Evolutionary conservation across 1,140 invertebrate species (phyloP), one percentile per base, ranked within the genome.

Genomic region (Drosophila bocki): DNA sequence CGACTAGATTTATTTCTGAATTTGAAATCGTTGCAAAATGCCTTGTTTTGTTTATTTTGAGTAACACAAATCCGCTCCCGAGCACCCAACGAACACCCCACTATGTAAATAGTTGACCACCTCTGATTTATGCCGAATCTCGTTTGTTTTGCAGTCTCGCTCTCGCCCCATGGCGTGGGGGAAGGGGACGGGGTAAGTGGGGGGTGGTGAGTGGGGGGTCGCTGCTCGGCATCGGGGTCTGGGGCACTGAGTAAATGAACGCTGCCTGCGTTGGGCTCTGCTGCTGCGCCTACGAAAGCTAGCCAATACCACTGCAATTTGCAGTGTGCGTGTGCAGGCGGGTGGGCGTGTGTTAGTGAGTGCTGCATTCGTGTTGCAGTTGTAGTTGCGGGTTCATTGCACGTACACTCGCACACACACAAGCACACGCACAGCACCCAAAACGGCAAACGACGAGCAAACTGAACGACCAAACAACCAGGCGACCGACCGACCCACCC

Each of bases 311-410:
- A 59, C 0, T 58, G 51, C 53, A 41, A 7, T 42, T n/a, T 71
- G 35, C 53, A 39, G 35, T 47, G 51, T 33, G 44, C 33, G 41
- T 68, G 45, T 68, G 65, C 44, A 13, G 64, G 64, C 44, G 61
- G 35, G 26, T 60, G 54, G 37, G 56, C 3, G 12, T 13, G 22
- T 9, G 50, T 48, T 35, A 59, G 57, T 44, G 74, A 58, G 71
- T 58, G 70, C 45, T 83, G 74, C 68, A 72, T 53, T 72, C 80
- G 59, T 71, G 54, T 76, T 76, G 77, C 56, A 74, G 77, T 75
- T 80, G 69, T 74, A 79, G 71, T 76, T 81, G 79, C 74, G 83
- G 60, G 82, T 86, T 86, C 82, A 86, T 82, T 86, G 82, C 82
- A 87, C 83, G 83, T 86, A 87, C 67, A 74, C 48, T 54, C n/a